Evolutionary conservation across 2,888 invertebrate genomes (phyloP), one percentile per base, ranked within the genome.

Genomic region (Melieria picta): DNA sequence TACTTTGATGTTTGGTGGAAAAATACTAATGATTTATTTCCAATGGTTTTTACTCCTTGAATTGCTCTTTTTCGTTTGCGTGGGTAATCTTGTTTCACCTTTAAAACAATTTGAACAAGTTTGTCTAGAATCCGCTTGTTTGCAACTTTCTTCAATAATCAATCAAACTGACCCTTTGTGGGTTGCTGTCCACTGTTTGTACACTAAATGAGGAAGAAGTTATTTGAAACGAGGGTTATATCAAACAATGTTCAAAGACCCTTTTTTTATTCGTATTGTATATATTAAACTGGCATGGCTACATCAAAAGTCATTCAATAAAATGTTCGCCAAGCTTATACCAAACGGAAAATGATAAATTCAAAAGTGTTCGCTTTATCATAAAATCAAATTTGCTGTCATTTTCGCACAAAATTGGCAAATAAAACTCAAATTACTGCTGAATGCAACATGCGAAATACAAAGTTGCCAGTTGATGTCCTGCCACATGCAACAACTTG

Each of bases 61-160:
- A 30, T 30, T 30, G 3, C 30, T 30, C 2, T 30, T 30, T 30
- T 52, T 13, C 52, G 11, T 5, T 52, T 52, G 52, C n/a, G 0
- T 52, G 52, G 52, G 6, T 13, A 52, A 30, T 30, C 2, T 30
- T 16, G 16, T 30, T 30, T 30, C 30, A 30, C 30, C 77, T 82
- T 82, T 85, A 84, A 84, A 83, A 82, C 83, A 83, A 84, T 83
- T 82, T 80, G 84, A 85, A 83, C 81, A 83, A 85, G 85, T 84
- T 86, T 81, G 81, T 81, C 76, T 78, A 79, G 80, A 82, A 83
- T 80, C 82, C 79, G 84, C 82, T 84, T 86, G 86, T 86, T 86
- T 83, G 81, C 85, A 86, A 83, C 80, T 85, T 85, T 80, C 80
- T 80, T 78, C 80, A 79, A 85, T 86, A 86, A 86, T 86, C 86